These are phyloP conservation scores for Onychomys arenicola DNA, from an alignment of 2,797 vertebrate species.

Conservation along the genomic window DNA sequence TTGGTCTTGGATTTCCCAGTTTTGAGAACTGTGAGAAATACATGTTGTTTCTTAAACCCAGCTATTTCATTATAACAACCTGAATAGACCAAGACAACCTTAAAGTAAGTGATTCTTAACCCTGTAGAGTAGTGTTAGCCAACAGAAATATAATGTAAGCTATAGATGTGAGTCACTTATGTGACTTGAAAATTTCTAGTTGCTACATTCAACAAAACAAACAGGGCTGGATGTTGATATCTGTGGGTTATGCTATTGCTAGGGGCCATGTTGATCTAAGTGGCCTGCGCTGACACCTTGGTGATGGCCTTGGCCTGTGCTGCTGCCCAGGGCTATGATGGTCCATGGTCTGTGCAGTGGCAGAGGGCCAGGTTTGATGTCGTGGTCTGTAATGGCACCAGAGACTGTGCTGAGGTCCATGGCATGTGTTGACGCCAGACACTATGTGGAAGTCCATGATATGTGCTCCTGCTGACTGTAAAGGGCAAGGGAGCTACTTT, in stretches of 20 bases:
- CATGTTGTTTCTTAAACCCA: not conserved
- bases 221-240: not conserved
- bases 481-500: not conserved
- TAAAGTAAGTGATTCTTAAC: slow-evolving; percentile 1
- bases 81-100: not conserved
- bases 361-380: not conserved
- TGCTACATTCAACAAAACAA: not conserved
- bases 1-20: not conserved
- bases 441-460: not conserved
- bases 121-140: not conserved
- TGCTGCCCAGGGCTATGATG: not conserved
- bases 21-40: not conserved
- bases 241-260: not conserved
- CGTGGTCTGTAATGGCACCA: not conserved
- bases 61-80: not conserved
- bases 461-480: not conserved
- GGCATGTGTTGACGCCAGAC: not conserved
- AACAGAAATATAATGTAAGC: not conserved
- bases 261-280: not conserved
- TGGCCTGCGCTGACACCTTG: not conserved
- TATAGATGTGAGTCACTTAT: not conserved
- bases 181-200: not conserved
- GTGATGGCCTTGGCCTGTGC: not conserved
- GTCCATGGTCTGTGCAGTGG: not conserved
- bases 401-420: not conserved